These are phyloP conservation scores for Platichthys flesus DNA, from an alignment of 2,113 vertebrate species.

Conservation along the genomic window DNA sequence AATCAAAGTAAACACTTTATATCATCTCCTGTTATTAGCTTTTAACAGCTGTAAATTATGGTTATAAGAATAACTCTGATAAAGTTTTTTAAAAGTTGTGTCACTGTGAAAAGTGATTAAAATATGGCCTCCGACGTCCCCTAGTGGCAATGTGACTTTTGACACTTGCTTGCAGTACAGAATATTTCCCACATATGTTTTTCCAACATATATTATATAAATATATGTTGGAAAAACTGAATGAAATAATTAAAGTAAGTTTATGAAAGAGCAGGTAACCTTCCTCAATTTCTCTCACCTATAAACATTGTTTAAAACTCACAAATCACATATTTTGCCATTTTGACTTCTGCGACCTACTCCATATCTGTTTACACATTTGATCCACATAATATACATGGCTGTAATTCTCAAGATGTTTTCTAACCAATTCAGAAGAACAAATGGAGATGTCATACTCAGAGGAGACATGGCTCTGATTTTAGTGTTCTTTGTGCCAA, in stretches of 20 bases:
- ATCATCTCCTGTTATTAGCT: background rate
- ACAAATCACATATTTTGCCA: too few relatives aligned
- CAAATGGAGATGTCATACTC: too few relatives aligned
- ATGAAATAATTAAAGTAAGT: background rate
- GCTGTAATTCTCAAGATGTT: too few relatives aligned
- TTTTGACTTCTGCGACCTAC: too few relatives aligned
- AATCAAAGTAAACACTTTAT: background rate
- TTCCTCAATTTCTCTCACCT: background rate
- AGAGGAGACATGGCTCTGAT: too few relatives aligned
- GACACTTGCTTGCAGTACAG: too few relatives aligned
- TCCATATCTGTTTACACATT: too few relatives aligned
- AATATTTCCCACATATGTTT: background rate
- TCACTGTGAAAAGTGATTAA: background rate
- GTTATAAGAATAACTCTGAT: background rate
- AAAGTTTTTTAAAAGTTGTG: background rate
- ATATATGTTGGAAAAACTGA: background rate
- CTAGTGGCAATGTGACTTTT: slow-evolving; percentile 45
- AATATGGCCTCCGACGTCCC: slow-evolving; percentile 27
- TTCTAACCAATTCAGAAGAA: too few relatives aligned
- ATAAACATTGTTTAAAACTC: background rate
- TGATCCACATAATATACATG: too few relatives aligned
- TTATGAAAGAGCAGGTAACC: too few relatives aligned
- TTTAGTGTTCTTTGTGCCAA: too few relatives aligned
- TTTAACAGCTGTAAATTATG: background rate
- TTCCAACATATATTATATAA: background rate